phyloP scores from a whole-genome alignment of 2,888 invertebrate genomes.

The Patella pellucida region DNA sequence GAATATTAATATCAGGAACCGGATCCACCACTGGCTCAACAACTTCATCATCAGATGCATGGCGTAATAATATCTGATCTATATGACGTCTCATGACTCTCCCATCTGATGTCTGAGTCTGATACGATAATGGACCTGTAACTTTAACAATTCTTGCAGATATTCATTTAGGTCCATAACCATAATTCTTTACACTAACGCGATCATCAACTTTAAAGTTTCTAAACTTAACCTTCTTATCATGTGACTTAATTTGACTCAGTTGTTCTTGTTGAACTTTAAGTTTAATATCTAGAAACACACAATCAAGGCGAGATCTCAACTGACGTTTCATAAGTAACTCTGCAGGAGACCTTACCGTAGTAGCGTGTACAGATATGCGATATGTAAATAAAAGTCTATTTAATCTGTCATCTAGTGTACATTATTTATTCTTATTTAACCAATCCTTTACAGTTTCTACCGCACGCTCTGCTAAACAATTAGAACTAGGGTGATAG shows the following conservation, averaged over 20 bases:
- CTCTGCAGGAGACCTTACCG: background rate
- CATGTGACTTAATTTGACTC: background rate
- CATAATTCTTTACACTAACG: no score
- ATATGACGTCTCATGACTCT: no score
- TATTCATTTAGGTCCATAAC: no score
- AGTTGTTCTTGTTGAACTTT: background rate
- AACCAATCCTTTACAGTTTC: background rate
- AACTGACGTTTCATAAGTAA: background rate
- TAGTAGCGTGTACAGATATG: background rate
- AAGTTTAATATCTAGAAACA: background rate
- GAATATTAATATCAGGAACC: no score
- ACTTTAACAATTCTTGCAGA: no score
- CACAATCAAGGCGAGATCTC: background rate
- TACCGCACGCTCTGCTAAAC: background rate
- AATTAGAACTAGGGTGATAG: background rate
- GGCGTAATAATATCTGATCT: no score
- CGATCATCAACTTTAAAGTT: no score
- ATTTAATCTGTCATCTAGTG: background rate
- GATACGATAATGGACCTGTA: no score
- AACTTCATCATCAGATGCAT: no score
- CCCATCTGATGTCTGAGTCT: no score
- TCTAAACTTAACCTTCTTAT: background rate
- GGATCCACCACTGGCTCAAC: no score
- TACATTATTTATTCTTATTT: background rate
- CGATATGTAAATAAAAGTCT: background rate